Evolutionary conservation across 92 coral and sea anemone genomes (phyloP), one percentile per base, ranked within the genome.

Genomic region (Epizoanthus illoricatus): DNA sequence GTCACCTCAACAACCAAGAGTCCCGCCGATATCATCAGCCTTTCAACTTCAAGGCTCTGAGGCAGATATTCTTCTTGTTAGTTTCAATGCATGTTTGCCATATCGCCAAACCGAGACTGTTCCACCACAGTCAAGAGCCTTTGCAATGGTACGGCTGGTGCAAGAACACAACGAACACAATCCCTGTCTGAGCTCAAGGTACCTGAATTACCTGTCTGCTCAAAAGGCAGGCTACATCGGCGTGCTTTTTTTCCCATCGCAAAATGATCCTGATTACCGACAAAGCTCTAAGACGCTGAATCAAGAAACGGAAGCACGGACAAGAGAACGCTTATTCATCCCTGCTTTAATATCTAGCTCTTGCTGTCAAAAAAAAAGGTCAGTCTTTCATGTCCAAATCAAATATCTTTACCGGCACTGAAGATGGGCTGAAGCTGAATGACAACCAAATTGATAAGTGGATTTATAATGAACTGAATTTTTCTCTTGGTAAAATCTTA

Each of bases 221-320:
- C 74, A 69, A 28, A 69, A 55, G 43, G 74, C 74, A 39, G 74
- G 74, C 1, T 69, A 69, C 43, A 55, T 24, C 7, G 74, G 74
- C 2, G 74, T 69, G 17, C 43, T 69, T 11, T 2, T 65, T 19
- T 65, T 65, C 24, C 0, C 11, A 13, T 20, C 11, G 5, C 6
- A 36, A 15, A 16, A 17, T n/a, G n/a, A 7, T 15, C 0, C 54
- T 40, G 0, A 20, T 18, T 9, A 2, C 17, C 43, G 13, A 28
- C 55, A 40, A n/a, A 16, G 74, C 43, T 11, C 74, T 40, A 42
- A 7, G n/a, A 5, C 74, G 15, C 8, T 11, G 21, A 15, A 28
- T 13, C 55, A 41, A 69, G 20, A 18, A 15, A 17, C 16, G 17
- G 43, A 42, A 69, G 6, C 40, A 11, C 5, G 40, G 15, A 16